Evolutionary conservation across 92 coral and sea anemone genomes (phyloP), one percentile per base, ranked within the genome.

Genomic region (Phenganax marumi): DNA sequence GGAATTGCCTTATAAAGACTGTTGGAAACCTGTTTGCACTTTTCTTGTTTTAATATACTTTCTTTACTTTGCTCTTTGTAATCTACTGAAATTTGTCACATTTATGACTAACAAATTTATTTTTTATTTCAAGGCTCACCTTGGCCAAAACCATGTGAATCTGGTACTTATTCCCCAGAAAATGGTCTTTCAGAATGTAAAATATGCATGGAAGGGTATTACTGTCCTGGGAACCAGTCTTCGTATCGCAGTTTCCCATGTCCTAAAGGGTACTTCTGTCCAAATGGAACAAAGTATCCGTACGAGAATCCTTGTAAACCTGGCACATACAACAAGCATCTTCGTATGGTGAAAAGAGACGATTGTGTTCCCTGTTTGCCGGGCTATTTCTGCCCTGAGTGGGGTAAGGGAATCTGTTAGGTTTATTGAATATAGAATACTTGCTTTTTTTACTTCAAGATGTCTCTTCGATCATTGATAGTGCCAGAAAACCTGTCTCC

Each of bases 221-320:
- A 90, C 73, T 95, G 98, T 84, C 98, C 98, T 46, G 98, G 92
- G 19, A 89, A 86, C 57, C 93, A 92, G 75, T 91, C 92, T 9
- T 97, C 93, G 55, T 95, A 90, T 87, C 90, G 83, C 39, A 89
- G 95, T 83, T 87, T 97, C 8, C 96, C 98, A 8, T 95, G 98
- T 74, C 98, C 98, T 51, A 76, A 85, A 52, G 98, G 98, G 13
- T 84, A 95, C 62, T 89, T 87, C 86, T 95, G 98, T 69, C 98
- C 97, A 0, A 92, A 92, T 86, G 97, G 97, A 12, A 92, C 98
- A 0, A 80, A 85, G 57, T 72, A 85, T 3, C 88, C 88, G 0
- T 75, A 90, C 84, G 87, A 92, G 78, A 87, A 89, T 72, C 91
- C 96, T 1, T 95, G 98, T 85, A 89, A 87, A 68, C 73, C 90